Conservation (phyloP, 2,888 invertebrate species). For the Lochmaea crataegi region DNA sequence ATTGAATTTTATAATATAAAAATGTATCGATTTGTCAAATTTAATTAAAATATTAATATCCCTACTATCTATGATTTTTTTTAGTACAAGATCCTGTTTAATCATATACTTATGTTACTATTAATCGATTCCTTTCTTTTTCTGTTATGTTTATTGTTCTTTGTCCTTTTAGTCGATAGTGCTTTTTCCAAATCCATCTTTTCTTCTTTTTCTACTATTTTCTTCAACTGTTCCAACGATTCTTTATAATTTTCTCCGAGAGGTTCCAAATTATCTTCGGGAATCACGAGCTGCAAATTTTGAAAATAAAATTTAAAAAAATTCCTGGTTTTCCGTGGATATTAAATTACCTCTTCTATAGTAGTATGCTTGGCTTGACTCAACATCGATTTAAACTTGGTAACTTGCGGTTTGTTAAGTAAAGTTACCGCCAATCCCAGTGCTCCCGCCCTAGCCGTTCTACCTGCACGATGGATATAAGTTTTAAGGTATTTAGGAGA, state of each 20-base stretch:
- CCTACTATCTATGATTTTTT: too few relatives aligned
- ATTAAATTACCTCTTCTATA: slow-evolving; percentile 60
- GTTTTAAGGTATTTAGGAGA: slow-evolving; percentile 87
- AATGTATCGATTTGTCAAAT: too few relatives aligned
- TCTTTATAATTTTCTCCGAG: slow-evolving; percentile 73
- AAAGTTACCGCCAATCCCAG: slow-evolving; percentile 87
- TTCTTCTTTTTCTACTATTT: slow-evolving; percentile 84
- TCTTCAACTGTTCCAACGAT: slow-evolving; percentile 76
- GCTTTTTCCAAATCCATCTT: slow-evolving; percentile 55
- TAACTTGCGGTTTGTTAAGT: slow-evolving; percentile 73
- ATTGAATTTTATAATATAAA: neutral
- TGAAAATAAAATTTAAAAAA: neutral
- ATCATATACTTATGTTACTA: too few relatives aligned
- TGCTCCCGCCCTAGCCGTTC: slow-evolving; percentile 94
- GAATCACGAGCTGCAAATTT: slow-evolving; percentile 67
- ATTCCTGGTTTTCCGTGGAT: too few relatives aligned
- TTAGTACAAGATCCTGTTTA: too few relatives aligned
- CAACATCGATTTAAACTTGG: slow-evolving; percentile 64
- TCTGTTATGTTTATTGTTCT: slow-evolving; percentile 33
- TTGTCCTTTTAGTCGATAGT: slow-evolving; percentile 52
- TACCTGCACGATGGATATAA: slow-evolving; percentile 93
- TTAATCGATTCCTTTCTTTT: slow-evolving; percentile 40
- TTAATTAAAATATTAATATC: too few relatives aligned
- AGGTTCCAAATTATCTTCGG: slow-evolving; percentile 71
- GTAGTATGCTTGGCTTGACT: slow-evolving; percentile 62